Evolutionary conservation across 2,888 invertebrate species (phyloP).

Genomic region (Drosophila heteroneura): DNA sequence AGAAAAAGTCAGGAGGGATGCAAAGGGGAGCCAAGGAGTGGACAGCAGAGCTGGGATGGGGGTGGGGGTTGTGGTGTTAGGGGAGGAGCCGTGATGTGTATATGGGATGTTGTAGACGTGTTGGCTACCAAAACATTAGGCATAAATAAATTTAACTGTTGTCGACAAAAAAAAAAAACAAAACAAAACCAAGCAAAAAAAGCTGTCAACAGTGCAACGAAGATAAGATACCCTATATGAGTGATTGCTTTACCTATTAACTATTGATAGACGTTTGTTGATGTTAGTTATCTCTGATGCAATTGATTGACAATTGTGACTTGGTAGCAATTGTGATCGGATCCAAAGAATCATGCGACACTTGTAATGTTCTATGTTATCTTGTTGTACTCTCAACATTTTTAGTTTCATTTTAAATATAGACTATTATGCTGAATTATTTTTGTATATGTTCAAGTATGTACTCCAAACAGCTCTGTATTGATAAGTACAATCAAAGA

Average conservation of each 20-base stretch:
- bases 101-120: constrained; percentile 32
- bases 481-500: not conserved
- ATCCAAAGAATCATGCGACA: not conserved
- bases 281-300: not conserved
- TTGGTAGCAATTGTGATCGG: not conserved
- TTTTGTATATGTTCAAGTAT: not conserved
- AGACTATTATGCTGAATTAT: not conserved
- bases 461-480: not conserved
- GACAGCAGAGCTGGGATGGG: not conserved
- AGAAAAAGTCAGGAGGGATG: constrained; percentile 39
- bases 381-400: not conserved
- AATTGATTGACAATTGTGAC: constrained; percentile 29
- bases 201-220: constrained; percentile 21
- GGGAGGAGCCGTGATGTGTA: not conserved
- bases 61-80: not conserved
- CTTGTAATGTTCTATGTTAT: not conserved
- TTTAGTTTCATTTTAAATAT: not conserved
- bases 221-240: constrained; percentile 47
- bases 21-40: not conserved
- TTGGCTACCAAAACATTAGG: constrained; percentile 56
- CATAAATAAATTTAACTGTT: constrained; percentile 73
- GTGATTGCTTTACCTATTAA: constrained; percentile 11
- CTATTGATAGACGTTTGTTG: not conserved
- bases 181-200: not conserved
- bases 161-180: constrained; percentile 10